Base-by-base conservation (phyloP, 1,140 invertebrate species). In the Thaumetopoea pityocampa region DNA sequence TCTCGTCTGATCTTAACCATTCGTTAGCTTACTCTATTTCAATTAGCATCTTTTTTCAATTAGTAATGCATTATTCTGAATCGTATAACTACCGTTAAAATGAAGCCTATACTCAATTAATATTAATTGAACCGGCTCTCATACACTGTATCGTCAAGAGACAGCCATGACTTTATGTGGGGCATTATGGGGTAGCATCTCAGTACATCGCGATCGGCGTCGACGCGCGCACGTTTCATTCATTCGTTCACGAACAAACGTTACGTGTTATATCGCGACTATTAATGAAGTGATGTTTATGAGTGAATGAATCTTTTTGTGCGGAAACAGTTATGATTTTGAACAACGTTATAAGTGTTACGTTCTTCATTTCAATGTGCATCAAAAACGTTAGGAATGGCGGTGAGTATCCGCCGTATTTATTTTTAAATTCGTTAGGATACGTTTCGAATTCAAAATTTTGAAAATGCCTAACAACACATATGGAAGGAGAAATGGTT, bases 91-190 rank as follows among this genome's bases (percentile, higher is more conserved):
- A 30, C 30, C 28, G 32, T 23, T 11, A 30, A 14, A 23, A 41
- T 15, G n/a, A 41, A 9, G 37, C n/a, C n/a, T n/a, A 32, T 30
- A 41, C 26, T 14, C 27, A 41, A 41, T 41, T 32, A 41, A 41
- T 41, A 41, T 41, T 41, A 41, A 41, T 41, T 41, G 28, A 28
- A 17, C 14, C 1, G 1, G 4, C 15, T 11, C 10, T 32, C 5
- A 17, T 30, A 41, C 27, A 24, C 22, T 41, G 37, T 41, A 41
- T 41, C 37, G 24, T 20, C 33, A 35, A 23, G 20, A 23, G n/a
- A n/a, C n/a, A n/a, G n/a, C n/a, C n/a, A n/a, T n/a, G n/a, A n/a
- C n/a, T n/a, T n/a, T 7, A 28, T 32, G 32, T 41, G 37, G 37
- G 37, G 28, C 12, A 9, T 19, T 32, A 15, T 8, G 6, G 14